A percentile compares a stretch with the other conserved stretches of the same genome.
phyloP scores from a whole-genome alignment of 30 jellyfish, hydroid and myxozoan species.

The Catostylus mosaicus region DNA sequence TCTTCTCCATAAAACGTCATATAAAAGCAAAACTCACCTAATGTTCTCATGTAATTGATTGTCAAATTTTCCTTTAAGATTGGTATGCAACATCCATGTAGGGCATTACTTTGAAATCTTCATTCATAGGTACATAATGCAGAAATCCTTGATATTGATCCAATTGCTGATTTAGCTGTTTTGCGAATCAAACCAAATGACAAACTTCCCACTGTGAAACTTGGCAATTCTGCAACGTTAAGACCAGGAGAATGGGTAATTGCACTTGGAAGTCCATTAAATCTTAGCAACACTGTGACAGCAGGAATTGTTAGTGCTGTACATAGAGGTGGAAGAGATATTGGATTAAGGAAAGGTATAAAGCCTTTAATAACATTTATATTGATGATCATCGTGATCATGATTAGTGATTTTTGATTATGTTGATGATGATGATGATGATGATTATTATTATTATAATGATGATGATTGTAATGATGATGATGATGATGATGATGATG shows the following conservation, averaged over 20 bases:
- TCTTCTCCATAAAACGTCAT: no score
- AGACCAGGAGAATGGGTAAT: constrained; percentile 86
- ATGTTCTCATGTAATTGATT: no score
- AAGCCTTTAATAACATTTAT: background rate
- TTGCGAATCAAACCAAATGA: constrained; percentile 41
- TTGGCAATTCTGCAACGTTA: constrained; percentile 73
- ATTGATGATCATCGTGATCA: background rate
- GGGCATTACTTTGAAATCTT: no score
- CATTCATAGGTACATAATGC: constrained; percentile 58
- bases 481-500: background rate
- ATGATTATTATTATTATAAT: background rate
- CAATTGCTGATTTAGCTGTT: constrained; percentile 73
- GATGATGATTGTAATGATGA: background rate
- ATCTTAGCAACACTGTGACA: constrained; percentile 75
- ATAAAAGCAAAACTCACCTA: no score
- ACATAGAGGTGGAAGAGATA: constrained; percentile 78
- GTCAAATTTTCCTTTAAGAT: no score
- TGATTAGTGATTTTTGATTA: background rate
- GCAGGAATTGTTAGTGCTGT: constrained; percentile 85
- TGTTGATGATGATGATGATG: background rate
- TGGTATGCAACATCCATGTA: no score
- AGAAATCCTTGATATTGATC: constrained; percentile 48
- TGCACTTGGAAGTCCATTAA: constrained; percentile 78
- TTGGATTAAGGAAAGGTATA: constrained; percentile 74
- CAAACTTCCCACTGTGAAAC: constrained; percentile 63